Evolutionary conservation across 1,140 invertebrate genomes (phyloP).

Genomic region (Phymastichus coffea): DNA sequence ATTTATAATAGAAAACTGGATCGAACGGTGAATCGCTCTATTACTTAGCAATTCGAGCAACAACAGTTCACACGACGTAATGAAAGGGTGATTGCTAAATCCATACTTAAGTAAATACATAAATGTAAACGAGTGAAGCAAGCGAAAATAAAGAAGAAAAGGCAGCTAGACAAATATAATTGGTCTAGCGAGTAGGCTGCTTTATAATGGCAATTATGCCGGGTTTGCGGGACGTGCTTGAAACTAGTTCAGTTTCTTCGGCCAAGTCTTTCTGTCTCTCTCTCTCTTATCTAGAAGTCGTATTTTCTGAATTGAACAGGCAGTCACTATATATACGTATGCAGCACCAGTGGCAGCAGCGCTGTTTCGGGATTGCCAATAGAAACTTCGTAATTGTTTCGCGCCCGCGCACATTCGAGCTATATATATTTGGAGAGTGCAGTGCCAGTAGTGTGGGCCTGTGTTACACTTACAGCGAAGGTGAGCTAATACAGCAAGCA

Average conservation of each 20-base stretch:
- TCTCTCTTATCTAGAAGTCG: slow-evolving; percentile 19
- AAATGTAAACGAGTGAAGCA: slow-evolving; percentile 30
- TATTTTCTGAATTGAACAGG: slow-evolving; percentile 32
- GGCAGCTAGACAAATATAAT: too few species aligned
- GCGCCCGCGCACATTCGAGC: slow-evolving; percentile 8
- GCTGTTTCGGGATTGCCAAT: slow-evolving; percentile 38
- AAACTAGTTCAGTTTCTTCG: slow-evolving; percentile 28
- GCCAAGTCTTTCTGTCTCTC: not conserved
- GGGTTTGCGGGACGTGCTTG: slow-evolving; percentile 6
- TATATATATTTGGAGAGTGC: slow-evolving; percentile 10
- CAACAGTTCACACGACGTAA: too few species aligned
- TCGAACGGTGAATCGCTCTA: too few species aligned
- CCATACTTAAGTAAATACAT: slow-evolving; percentile 26
- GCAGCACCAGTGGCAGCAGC: too few species aligned
- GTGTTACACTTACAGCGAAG: too few species aligned
- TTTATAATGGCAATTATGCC: slow-evolving; percentile 38
- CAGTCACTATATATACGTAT: slow-evolving; percentile 1
- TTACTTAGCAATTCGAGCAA: too few species aligned
- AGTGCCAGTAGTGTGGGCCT: slow-evolving; percentile 6
- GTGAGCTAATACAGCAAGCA: too few species aligned
- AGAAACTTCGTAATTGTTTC: slow-evolving; percentile 41
- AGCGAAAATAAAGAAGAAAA: not conserved
- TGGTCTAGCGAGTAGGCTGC: slow-evolving; percentile 24
- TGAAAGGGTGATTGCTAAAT: too few species aligned
- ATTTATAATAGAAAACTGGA: too few species aligned